These are phyloP conservation scores for Carassius auratus DNA, from an alignment of 2,113 vertebrate genomes.

Conservation along the genomic window DNA sequence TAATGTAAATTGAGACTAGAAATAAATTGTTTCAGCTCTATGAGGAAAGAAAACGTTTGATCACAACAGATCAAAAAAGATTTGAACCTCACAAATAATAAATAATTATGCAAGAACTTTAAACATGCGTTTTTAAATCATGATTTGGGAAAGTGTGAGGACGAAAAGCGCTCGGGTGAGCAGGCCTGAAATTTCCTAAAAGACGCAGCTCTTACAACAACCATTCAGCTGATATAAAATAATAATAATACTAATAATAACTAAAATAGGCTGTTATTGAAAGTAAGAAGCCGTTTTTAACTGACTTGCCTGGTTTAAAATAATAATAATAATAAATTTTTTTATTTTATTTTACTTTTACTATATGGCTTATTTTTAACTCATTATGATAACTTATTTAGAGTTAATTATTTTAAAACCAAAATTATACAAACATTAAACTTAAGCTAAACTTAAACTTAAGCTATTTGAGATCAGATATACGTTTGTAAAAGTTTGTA, in stretches of 20 bases:
- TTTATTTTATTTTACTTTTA: too few relatives aligned
- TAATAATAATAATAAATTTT: too few relatives aligned
- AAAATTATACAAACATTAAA: neutral
- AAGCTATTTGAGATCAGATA: neutral
- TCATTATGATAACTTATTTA: neutral
- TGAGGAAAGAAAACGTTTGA: neutral
- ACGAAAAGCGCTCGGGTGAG: neutral
- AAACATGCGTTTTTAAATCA: constrained; percentile 5
- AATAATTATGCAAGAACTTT: neutral
- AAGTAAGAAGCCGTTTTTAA: too few relatives aligned
- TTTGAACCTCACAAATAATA: neutral
- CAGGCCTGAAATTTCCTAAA: neutral
- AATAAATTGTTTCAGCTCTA: neutral
- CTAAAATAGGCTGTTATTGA: too few relatives aligned
- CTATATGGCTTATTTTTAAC: neutral
- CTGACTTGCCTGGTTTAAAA: too few relatives aligned
- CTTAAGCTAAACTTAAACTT: too few relatives aligned
- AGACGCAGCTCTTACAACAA: neutral
- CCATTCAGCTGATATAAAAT: neutral
- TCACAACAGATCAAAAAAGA: neutral
- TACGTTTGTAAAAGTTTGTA: neutral
- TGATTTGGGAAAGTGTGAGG: neutral
- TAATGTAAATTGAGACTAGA: neutral
- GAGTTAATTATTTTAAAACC: neutral
- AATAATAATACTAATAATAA: neutral